Conservation (phyloP, 1,140 invertebrate species). For the Agrilus planipennis region DNA sequence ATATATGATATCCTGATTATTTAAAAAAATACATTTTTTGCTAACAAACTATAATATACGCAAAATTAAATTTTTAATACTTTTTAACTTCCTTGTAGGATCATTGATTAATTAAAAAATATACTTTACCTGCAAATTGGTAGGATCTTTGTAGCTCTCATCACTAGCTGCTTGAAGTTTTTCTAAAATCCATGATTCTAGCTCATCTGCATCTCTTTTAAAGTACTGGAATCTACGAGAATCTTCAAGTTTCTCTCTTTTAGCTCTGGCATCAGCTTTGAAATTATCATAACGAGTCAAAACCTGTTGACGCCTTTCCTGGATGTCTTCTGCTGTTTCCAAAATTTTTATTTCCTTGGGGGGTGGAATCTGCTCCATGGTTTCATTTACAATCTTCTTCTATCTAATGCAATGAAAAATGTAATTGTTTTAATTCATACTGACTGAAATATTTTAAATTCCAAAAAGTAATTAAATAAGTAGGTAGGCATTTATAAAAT, state of each 20-base stretch:
- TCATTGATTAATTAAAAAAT: too few relatives aligned
- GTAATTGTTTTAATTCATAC: too few relatives aligned
- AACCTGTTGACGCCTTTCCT: constrained; percentile 85
- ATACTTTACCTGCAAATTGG: constrained; percentile 73
- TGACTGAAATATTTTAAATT: too few relatives aligned
- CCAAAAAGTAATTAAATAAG: background rate
- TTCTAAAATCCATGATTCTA: constrained; percentile 98
- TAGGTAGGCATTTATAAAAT: background rate
- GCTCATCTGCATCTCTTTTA: constrained; percentile 96
- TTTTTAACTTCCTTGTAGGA: too few relatives aligned
- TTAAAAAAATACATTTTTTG: too few relatives aligned
- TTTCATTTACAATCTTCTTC: constrained; percentile 6
- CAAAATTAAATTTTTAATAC: too few relatives aligned
- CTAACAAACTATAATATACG: too few relatives aligned
- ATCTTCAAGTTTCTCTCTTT: constrained; percentile 93
- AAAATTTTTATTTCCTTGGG: constrained; percentile 94
- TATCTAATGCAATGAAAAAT: too few relatives aligned
- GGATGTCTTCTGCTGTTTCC: constrained; percentile 97
- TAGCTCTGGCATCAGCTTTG: constrained; percentile 84
- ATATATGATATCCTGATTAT: too few relatives aligned
- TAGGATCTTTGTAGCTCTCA: constrained; percentile 97
- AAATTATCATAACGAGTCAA: constrained; percentile 85
- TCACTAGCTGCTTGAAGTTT: constrained; percentile 97
- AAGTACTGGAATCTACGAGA: constrained; percentile 96
- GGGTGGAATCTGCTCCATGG: constrained; percentile 79